A percentile compares a stretch with the other conserved stretches of the same genome.
phyloP scores from a whole-genome alignment of 2,888 invertebrate genomes.

The Osmoderma eremita region DNA sequence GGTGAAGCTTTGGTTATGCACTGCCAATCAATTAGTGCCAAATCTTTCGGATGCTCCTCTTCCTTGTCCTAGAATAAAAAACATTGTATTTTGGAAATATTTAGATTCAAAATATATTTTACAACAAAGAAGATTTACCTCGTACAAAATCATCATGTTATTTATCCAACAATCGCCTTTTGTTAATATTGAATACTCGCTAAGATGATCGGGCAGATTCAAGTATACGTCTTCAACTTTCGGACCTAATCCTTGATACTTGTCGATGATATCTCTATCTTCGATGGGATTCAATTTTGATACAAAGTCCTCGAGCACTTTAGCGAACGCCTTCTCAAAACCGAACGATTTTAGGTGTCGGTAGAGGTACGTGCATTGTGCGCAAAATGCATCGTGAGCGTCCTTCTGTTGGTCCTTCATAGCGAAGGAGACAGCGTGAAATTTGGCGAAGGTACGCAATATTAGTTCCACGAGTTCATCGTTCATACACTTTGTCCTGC shows the following conservation, averaged over 20 bases:
- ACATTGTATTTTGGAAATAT: no score
- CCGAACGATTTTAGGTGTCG: background rate
- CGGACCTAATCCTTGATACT: background rate
- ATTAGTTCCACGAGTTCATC: constrained; percentile 52
- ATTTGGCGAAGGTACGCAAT: constrained; percentile 54
- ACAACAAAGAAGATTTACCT: constrained; percentile 21
- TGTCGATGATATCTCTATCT: constrained; percentile 13
- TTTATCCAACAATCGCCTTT: constrained; percentile 47
- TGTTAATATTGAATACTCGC: constrained; percentile 35
- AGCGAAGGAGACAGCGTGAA: constrained; percentile 55
- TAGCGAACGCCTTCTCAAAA: background rate
- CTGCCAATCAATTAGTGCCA: constrained; percentile 23
- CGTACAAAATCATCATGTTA: constrained; percentile 45
- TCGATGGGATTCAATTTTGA: constrained; percentile 12
- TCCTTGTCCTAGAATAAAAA: constrained; percentile 6
- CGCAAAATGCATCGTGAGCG: constrained; percentile 7
- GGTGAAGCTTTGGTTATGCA: constrained; percentile 12
- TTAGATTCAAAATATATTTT: background rate
- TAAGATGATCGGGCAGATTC: background rate
- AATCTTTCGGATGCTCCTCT: background rate
- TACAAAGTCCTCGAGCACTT: background rate
- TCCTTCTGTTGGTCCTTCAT: constrained; percentile 52
- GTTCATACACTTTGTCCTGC: constrained; percentile 53
- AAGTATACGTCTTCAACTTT: background rate
- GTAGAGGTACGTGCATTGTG: background rate